Conservation (phyloP, 2,797 vertebrate species). For the Helostoma temminkii region DNA sequence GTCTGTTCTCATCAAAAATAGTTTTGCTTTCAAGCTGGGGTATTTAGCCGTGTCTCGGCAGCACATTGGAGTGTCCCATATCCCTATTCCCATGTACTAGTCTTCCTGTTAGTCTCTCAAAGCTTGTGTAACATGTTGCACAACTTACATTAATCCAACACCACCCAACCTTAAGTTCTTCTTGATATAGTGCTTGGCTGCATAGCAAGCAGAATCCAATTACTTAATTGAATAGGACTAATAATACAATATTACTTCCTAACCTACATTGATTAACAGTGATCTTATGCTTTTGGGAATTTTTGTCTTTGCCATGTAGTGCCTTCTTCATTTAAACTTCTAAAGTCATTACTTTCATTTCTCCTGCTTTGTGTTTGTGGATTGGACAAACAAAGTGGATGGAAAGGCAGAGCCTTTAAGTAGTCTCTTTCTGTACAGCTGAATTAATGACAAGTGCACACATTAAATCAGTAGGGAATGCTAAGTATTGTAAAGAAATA, state of each 20-base stretch:
- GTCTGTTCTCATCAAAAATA: constrained; percentile 28
- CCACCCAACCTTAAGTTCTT: constrained; percentile 58
- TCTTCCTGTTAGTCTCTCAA: constrained; percentile 58
- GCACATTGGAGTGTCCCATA: constrained; percentile 32
- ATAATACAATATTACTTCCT: constrained; percentile 83
- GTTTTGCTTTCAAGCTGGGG: constrained; percentile 44
- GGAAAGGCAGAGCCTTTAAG: constrained; percentile 49
- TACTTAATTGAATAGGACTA: constrained; percentile 81
- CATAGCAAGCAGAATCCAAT: constrained; percentile 76
- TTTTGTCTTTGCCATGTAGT: constrained; percentile 66
- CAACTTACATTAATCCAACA: constrained; percentile 72
- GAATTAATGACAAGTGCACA: constrained; percentile 56
- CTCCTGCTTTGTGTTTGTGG: constrained; percentile 50
- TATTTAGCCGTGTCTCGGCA: constrained; percentile 55
- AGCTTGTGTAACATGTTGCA: constrained; percentile 71
- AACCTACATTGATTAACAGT: constrained; percentile 79
- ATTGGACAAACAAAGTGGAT: constrained; percentile 53
- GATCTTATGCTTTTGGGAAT: constrained; percentile 76
- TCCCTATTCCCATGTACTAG: constrained; percentile 42
- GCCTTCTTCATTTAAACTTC: constrained; percentile 66
- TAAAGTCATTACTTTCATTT: constrained; percentile 66
- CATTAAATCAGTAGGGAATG: constrained; percentile 43
- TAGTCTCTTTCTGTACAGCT: constrained; percentile 60
- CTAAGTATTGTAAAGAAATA: constrained; percentile 43
- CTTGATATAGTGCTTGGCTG: constrained; percentile 67